phyloP scores from a whole-genome alignment of 2,113 vertebrate genomes.

The Gymnobelideus leadbeateri region DNA sequence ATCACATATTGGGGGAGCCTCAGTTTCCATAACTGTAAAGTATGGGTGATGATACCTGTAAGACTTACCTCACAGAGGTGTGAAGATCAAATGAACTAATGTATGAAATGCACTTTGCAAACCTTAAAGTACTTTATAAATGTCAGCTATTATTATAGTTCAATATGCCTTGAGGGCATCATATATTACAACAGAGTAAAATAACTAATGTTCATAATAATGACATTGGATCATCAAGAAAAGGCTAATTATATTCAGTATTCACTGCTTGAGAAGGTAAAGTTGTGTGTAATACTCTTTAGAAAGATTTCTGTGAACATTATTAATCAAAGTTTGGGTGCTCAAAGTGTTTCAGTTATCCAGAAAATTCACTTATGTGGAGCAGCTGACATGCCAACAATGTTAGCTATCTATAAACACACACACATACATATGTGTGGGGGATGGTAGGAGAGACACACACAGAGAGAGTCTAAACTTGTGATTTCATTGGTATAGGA shows the following conservation, averaged over 20 bases:
- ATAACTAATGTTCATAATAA: constrained; percentile 41
- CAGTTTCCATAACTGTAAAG: not conserved
- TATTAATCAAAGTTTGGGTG: constrained; percentile 9
- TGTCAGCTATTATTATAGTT: constrained; percentile 36
- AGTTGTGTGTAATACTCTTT: constrained; percentile 17
- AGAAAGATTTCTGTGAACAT: constrained; percentile 12
- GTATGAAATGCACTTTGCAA: not conserved
- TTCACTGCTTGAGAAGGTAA: constrained; percentile 29
- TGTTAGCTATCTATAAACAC: constrained; percentile 5
- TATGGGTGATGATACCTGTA: not conserved
- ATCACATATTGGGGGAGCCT: not conserved
- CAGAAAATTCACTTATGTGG: constrained; percentile 19
- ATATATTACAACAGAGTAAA: constrained; percentile 45
- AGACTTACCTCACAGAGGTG: not conserved
- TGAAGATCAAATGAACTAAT: not conserved
- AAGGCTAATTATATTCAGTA: not conserved
- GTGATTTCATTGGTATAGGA: not conserved
- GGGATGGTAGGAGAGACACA: not conserved
- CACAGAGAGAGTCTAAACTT: not conserved
- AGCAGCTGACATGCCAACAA: constrained; percentile 7
- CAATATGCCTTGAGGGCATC: constrained; percentile 4
- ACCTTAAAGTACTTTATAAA: not conserved
- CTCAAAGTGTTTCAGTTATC: constrained; percentile 10
- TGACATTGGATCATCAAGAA: not conserved
- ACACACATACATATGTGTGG: not conserved